Evolutionary conservation across 2,888 invertebrate genomes (phyloP).

Genomic region (Heliconius sara): DNA sequence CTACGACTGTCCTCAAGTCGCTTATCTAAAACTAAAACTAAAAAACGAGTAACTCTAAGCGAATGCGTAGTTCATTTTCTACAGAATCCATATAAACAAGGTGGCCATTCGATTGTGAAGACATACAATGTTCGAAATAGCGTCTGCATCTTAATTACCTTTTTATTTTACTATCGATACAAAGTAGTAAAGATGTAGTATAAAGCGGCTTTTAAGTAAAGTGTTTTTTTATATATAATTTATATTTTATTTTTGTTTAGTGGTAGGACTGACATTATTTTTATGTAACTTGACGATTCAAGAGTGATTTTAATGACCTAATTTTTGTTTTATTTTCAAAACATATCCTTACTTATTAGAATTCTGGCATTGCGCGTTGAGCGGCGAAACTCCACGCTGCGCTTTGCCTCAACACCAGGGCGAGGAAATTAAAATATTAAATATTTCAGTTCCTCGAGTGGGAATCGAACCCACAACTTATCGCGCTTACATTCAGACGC

Average conservation of each 20-base stretch:
- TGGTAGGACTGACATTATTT: neutral
- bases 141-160: constrained; percentile 46
- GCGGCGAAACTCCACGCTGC: neutral
- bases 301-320: neutral
- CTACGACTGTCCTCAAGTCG: neutral
- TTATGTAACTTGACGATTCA: neutral
- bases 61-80: constrained; percentile 21
- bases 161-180: constrained; percentile 41
- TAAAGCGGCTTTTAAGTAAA: constrained; percentile 12
- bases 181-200: constrained; percentile 33
- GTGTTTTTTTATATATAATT: neutral
- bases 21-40: neutral
- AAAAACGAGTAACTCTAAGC: neutral
- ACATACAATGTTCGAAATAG: constrained; percentile 47
- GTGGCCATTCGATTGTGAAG: constrained; percentile 49
- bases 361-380: neutral
- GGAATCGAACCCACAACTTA: neutral
- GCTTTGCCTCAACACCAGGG: neutral
- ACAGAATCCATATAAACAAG: constrained; percentile 45
- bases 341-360: too few species aligned
- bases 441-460: neutral
- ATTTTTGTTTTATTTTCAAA: neutral
- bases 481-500: neutral
- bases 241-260: too few species aligned
- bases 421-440: neutral